These are phyloP conservation scores for Lepus oiostolus DNA, from an alignment of 2,797 vertebrate genomes.

Conservation along the genomic window DNA sequence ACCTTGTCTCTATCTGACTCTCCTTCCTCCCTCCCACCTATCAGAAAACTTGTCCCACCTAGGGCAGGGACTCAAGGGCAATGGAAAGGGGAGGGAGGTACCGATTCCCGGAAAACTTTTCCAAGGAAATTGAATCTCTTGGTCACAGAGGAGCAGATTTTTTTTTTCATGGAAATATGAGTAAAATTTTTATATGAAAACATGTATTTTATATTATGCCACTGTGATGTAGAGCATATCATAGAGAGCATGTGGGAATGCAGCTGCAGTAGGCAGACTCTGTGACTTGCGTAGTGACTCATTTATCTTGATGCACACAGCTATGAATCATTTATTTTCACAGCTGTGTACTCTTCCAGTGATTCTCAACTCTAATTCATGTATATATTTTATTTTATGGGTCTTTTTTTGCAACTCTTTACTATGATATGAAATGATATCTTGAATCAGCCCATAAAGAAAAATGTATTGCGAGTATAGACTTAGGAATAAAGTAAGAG, in stretches of 20 bases:
- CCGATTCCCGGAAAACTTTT: too few relatives aligned
- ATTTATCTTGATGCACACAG: not conserved
- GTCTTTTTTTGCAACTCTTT: not conserved
- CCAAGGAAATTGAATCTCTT: not conserved
- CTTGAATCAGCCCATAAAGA: not conserved
- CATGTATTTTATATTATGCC: not conserved
- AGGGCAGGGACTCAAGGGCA: not conserved
- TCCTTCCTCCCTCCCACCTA: fast-evolving
- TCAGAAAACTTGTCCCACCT: not conserved
- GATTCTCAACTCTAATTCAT: not conserved
- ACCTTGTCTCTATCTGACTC: not conserved
- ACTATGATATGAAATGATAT: not conserved
- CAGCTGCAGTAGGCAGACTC: not conserved
- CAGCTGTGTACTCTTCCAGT: not conserved
- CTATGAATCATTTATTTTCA: not conserved
- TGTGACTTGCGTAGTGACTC: not conserved
- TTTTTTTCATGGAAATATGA: not conserved
- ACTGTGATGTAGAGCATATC: too few relatives aligned
- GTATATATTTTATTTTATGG: not conserved
- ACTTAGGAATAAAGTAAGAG: not conserved
- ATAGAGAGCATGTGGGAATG: too few relatives aligned
- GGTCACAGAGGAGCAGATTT: not conserved
- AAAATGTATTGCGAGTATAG: not conserved
- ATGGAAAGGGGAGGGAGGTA: not conserved
- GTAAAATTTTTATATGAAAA: not conserved